Evolutionary conservation across 1,140 invertebrate genomes (phyloP), one percentile per base, ranked within the genome.

Genomic region (Magallana ariakensis): DNA sequence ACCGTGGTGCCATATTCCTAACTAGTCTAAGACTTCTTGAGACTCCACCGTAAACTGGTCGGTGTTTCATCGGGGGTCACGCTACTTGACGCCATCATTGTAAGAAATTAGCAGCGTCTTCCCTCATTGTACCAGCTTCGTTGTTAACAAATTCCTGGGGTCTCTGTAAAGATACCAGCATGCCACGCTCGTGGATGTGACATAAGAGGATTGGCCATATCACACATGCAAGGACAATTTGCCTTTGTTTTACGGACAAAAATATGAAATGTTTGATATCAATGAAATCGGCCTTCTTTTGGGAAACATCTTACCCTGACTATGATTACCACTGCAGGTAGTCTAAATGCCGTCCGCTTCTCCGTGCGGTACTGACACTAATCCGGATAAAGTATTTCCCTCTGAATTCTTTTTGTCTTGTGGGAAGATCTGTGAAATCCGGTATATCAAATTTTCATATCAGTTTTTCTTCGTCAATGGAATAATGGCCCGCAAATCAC

Each of bases 141-240:
- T 75, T 75, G 66, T 75, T 75, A 75, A 75, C 66, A 75, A 75
- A 75, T 75, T 75, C 66, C 22, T 33, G 66, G 66, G 66, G 22
- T 75, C 22, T 22, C 10, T 75, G 66, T 13, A 75, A 75, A 75
- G 33, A 19, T 75, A 75, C 66, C 66, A 75, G 66, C 66, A 75
- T 75, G 66, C 26, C 66, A 75, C 15, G 22, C 9, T 26, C 22
- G 13, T 70, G 7, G n/a, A 70, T 33, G 66, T 11, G 66, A 75
- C 11, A 75, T 11, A 33, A 11, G 22, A 33, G 66, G 66, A 26
- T 75, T 46, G 66, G 33, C 66, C 22, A 75, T 75, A 75, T 13
- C 11, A 26, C 22, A 75, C 11, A 10, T 75, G 66, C 66, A 11
- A 13, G 66, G 33, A 19, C 22, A 26, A 15, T 75, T 26, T 75